Conservation (phyloP, 1,140 invertebrate species). For the Bombyx mori region ASM3026992v2 NC_085121.1:5795001-5795500, state of each 20-base stretch:
- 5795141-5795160: constrained; percentile 49
- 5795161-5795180: constrained; percentile 61
- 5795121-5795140: constrained; percentile 68
- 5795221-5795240: too few relatives aligned
- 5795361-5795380: constrained; percentile 34
- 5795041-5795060: constrained; percentile 71
- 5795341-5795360: constrained; percentile 10
- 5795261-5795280: background rate
- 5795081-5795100: constrained; percentile 67
- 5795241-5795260: too few relatives aligned
- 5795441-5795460: constrained; percentile 24
- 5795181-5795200: constrained; percentile 52
- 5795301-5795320: too few relatives aligned
- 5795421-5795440: constrained; percentile 58
- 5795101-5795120: constrained; percentile 75
- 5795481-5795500: constrained; percentile 27
- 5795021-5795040: constrained; percentile 73
- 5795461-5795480: constrained; percentile 15
- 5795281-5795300: background rate
- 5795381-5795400: constrained; percentile 67
- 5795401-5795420: constrained; percentile 46
- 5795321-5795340: background rate
- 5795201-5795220: too few relatives aligned
- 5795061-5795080: constrained; percentile 76
- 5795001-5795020: constrained; percentile 74